Evolutionary conservation across 1,140 invertebrate species (phyloP).

Genomic region (Bactericera cockerelli): DNA sequence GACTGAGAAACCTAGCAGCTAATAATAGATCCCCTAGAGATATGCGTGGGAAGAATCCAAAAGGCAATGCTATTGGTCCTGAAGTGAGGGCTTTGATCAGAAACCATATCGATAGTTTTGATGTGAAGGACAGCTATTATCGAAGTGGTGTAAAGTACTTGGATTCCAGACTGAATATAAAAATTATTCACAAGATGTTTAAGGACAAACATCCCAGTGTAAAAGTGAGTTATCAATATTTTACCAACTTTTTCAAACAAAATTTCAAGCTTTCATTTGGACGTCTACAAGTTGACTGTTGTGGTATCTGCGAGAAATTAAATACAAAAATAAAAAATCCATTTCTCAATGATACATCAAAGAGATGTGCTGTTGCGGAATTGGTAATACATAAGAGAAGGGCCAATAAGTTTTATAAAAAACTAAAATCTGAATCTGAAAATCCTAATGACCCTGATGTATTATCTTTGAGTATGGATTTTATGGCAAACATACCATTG

Average conservation of each 20-base stretch:
- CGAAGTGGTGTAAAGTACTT: not conserved
- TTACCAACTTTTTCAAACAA: slow-evolving; percentile 16
- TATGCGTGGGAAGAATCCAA: too few species aligned
- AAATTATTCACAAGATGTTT: not conserved
- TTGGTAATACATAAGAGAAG: slow-evolving; percentile 21
- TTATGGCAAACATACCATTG: slow-evolving; percentile 26
- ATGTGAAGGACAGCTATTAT: not conserved
- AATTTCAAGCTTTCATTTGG: slow-evolving; percentile 21
- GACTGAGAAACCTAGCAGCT: too few species aligned
- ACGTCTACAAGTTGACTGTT: slow-evolving; percentile 19
- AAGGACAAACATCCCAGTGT: not conserved
- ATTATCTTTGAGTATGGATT: slow-evolving; percentile 25
- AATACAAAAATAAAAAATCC: slow-evolving; percentile 14
- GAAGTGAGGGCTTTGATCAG: not conserved
- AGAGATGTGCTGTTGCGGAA: slow-evolving; percentile 24
- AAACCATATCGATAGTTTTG: not conserved
- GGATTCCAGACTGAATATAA: not conserved
- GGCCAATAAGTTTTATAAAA: slow-evolving; percentile 23
- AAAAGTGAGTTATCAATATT: not conserved
- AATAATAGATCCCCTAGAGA: too few species aligned
- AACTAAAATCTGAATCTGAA: slow-evolving; percentile 20
- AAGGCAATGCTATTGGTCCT: too few species aligned
- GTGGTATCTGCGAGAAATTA: slow-evolving; percentile 15
- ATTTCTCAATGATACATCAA: slow-evolving; percentile 20
- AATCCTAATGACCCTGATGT: slow-evolving; percentile 18